Percentiles rank a stretch among this genome's conserved stretches.
Conservation (phyloP, 2,797 vertebrate species). For the Varecia variegata region DNA sequence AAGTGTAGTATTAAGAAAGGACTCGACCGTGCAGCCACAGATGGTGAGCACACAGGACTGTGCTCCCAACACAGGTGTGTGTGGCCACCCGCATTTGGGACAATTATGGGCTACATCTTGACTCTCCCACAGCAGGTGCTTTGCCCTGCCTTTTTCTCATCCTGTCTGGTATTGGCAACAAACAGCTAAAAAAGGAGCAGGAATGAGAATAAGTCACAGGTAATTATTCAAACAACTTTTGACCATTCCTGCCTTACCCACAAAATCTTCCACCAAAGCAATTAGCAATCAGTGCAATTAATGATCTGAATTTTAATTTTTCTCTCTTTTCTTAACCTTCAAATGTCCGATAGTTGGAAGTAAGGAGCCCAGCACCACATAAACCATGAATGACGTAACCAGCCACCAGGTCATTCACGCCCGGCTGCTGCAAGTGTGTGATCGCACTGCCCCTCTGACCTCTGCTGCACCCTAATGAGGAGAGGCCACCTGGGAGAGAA, state of each 20-base stretch:
- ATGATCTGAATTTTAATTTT: neutral
- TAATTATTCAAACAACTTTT: neutral
- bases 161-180: neutral
- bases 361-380: neutral
- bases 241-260: neutral
- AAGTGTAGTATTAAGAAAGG: neutral
- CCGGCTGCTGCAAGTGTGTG: neutral
- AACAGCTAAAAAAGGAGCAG: neutral
- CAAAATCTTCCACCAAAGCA: neutral
- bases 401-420: neutral
- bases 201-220: neutral
- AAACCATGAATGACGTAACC: neutral
- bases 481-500: neutral
- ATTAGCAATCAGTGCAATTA: neutral
- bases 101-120: fast-evolving
- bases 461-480: neutral
- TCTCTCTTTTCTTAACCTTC: neutral
- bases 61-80: fast-evolving
- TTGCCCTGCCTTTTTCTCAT: neutral
- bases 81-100: fast-evolving
- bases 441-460: neutral
- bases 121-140: neutral
- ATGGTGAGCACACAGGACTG: neutral
- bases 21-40: fast-evolving
- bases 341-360: neutral